These are phyloP conservation scores for Falco punctatus DNA, from an alignment of 2,113 vertebrate species.

Conservation along the genomic window DNA sequence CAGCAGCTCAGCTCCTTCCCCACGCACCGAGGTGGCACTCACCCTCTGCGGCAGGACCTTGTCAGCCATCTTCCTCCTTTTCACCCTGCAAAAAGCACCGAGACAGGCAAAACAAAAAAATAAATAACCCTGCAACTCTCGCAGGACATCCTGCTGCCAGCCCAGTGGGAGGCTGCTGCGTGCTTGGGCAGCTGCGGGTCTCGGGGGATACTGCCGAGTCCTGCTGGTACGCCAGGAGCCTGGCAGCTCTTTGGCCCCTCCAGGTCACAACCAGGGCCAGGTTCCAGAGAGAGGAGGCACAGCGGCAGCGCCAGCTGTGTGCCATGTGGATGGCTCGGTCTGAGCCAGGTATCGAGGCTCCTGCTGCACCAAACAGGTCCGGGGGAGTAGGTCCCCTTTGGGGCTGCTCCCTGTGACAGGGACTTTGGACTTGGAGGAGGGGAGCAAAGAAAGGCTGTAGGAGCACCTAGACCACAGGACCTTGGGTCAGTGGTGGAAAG, in stretches of 20 bases:
- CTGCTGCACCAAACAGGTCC: not conserved
- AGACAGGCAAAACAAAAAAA: not conserved
- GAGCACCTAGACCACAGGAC: not conserved
- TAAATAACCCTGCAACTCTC: not conserved
- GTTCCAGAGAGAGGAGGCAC: not conserved
- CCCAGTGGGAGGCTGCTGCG: not conserved
- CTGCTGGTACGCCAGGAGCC: rapidly evolving
- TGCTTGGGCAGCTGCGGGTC: not conserved
- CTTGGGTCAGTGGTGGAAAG: not conserved
- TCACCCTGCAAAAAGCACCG: slow-evolving; percentile 77
- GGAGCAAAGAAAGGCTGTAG: not conserved
- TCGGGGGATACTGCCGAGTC: not conserved
- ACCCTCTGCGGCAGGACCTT: slow-evolving; percentile 98
- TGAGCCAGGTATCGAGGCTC: not conserved
- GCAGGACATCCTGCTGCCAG: not conserved
- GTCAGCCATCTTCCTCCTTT: slow-evolving; percentile 98
- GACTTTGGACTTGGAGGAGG: not conserved
- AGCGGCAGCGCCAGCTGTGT: not conserved
- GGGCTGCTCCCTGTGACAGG: not conserved
- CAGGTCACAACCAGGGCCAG: not conserved
- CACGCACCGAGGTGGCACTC: not conserved
- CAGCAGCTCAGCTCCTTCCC: not conserved
- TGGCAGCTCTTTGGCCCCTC: not conserved
- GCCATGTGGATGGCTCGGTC: not conserved
- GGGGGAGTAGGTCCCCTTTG: not conserved